phyloP scores from a whole-genome alignment of 2,888 invertebrate genomes.

The Sarcophaga carnaria region DNA sequence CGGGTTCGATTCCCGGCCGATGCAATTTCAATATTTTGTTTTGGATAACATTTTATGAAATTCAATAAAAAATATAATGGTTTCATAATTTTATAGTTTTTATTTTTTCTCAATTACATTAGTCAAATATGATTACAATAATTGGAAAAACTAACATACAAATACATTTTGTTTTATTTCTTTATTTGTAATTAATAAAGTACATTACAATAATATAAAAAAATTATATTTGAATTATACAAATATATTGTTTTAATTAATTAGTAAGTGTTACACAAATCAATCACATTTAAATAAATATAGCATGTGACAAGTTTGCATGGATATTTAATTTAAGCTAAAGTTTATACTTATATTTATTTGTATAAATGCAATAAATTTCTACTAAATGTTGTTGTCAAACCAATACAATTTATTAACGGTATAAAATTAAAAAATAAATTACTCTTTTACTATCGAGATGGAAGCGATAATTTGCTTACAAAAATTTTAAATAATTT shows the following conservation, averaged over 20 bases:
- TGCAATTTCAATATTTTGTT: slow-evolving; percentile 55
- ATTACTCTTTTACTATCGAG: too few species aligned
- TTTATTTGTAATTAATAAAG: slow-evolving; percentile 15
- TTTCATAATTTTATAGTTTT: slow-evolving; percentile 4
- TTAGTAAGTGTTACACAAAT: slow-evolving; percentile 12
- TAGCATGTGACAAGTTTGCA: background rate
- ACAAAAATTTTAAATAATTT: too few species aligned
- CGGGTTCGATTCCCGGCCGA: slow-evolving; percentile 74
- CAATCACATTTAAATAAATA: slow-evolving; percentile 1
- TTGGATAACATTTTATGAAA: background rate
- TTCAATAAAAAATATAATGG: background rate
- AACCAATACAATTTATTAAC: too few species aligned
- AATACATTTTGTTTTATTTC: background rate
- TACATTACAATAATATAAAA: slow-evolving; percentile 37
- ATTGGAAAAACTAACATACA: slow-evolving; percentile 43
- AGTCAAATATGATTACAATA: slow-evolving; percentile 45
- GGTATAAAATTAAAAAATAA: too few species aligned
- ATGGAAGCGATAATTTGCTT: too few species aligned
- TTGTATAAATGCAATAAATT: too few species aligned
- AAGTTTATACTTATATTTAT: too few species aligned
- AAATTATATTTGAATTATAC: slow-evolving; percentile 1
- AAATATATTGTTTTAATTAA: slow-evolving; percentile 14
- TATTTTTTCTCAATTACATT: slow-evolving; percentile 23
- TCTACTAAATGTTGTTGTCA: too few species aligned
- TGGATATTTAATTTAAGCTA: too few species aligned